Evolutionary conservation across 2,888 invertebrate genomes (phyloP).

Genomic region (Nebria brevicollis): DNA sequence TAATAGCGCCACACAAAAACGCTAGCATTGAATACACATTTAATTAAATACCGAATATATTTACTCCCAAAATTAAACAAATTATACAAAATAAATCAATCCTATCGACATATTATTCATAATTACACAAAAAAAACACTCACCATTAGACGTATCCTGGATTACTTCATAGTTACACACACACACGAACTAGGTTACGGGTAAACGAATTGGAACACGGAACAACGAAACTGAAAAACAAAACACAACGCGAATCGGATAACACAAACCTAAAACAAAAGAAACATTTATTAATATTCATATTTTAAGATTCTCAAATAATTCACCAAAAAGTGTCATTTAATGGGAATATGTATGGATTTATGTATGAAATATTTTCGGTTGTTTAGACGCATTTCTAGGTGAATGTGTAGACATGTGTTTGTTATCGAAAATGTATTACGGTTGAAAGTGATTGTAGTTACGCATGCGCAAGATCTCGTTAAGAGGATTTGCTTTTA

Average conservation of each 20-base stretch:
- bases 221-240: neutral
- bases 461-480: conserved; percentile 1
- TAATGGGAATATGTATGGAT: too few species aligned
- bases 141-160: neutral
- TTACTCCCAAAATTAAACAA: too few species aligned
- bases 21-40: too few species aligned
- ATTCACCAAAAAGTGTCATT: too few species aligned
- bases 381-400: neutral
- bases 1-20: too few species aligned
- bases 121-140: neutral
- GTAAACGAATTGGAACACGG: neutral
- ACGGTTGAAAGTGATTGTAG: neutral
- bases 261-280: neutral
- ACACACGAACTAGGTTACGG: neutral
- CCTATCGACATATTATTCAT: too few species aligned
- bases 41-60: too few species aligned
- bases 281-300: neutral
- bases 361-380: too few species aligned
- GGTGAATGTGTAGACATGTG: neutral
- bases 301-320: neutral
- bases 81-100: too few species aligned
- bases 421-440: neutral
- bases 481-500: conserved; percentile 43
- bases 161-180: conserved; percentile 4
- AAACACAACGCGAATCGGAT: neutral